Evolutionary conservation across 2,888 invertebrate genomes (phyloP), one percentile per base, ranked within the genome.

Genomic region (Smittia sp.): DNA sequence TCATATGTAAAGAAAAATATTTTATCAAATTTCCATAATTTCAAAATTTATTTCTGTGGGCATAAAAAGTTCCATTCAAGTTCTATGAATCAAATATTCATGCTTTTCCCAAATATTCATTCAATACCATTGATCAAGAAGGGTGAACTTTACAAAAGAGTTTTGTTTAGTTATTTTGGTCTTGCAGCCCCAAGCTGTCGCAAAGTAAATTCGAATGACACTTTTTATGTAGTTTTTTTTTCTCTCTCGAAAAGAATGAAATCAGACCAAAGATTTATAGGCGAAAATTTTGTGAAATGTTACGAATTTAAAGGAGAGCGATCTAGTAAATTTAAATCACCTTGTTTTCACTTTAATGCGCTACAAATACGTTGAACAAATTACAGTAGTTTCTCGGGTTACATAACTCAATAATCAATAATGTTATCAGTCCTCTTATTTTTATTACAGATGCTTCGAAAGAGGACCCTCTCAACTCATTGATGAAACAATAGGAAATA

Each of bases 1-100:
- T 72, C 62, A 72, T 72, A 72, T 72, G 72, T 20, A 62, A 72
- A 72, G 58, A 69, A n/a, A n/a, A 20, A 72, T 68, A 25, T 62
- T 72, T 72, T 72, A 72, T 72, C 27, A 62, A 72, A 72, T 72
- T 72, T 72, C 72, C 72, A 72, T 72, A 72, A 72, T 62, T 62
- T 72, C 32, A 25, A 72, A 72, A 72, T 72, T 58, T 72, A 68
- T 54, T 67, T 67, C 67, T 67, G 9, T 39, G 39, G 32, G 18
- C 13, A 27, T 27, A 54, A 68, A 41, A 46, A 24, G 22, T 70
- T 70, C 54, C 39, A 72, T 72, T 72, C 72, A 72, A 24, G 22
- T 70, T 70, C 54, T 62, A 72, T 72, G 58, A 58, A 72, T 72
- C 72, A 72, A 72, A 72, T 62, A 72, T 72, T 72, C 72, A 72